These are phyloP conservation scores for Pterobdella sp. DNA, from an alignment of 2,888 invertebrate genomes.

Conservation along the genomic window DNA sequence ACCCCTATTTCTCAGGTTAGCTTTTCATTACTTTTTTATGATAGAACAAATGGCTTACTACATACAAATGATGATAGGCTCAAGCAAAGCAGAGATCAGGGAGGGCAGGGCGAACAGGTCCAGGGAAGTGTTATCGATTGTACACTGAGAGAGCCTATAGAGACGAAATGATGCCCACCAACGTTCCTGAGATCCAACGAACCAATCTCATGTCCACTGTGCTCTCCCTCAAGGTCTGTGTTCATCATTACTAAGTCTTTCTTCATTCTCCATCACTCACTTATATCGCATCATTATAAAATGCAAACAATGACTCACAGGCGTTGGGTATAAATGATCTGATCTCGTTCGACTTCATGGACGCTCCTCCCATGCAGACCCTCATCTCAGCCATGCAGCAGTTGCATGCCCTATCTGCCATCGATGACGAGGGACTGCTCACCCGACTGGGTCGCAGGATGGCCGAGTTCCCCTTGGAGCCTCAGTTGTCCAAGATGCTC, in stretches of 20 bases:
- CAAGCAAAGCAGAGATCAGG: conserved; percentile 96
- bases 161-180: conserved; percentile 79
- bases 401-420: conserved; percentile 86
- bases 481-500: conserved; percentile 92
- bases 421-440: conserved; percentile 68
- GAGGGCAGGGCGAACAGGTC: conserved; percentile 91
- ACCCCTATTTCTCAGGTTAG: conserved; percentile 88
- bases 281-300: too few species aligned
- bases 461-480: conserved; percentile 98
- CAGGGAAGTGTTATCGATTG: conserved; percentile 89
- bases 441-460: conserved; percentile 65
- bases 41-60: not conserved
- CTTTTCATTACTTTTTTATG: not conserved
- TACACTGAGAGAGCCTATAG: conserved; percentile 96
- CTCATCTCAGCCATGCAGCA: conserved; percentile 95
- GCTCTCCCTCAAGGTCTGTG: conserved; percentile 73
- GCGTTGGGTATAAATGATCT: conserved; percentile 99
- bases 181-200: conserved; percentile 93
- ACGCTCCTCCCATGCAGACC: conserved; percentile 94
- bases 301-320: conserved; percentile 35
- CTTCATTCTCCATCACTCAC: too few species aligned
- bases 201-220: conserved; percentile 94
- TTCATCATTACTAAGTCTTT: too few species aligned
- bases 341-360: conserved; percentile 98
- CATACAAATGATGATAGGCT: conserved; percentile 56